A percentile compares a stretch with the other conserved stretches of the same genome.
These are phyloP conservation scores for Drosophila bipectinata DNA, from an alignment of 1,140 invertebrate genomes.

Conservation along the genomic window DNA sequence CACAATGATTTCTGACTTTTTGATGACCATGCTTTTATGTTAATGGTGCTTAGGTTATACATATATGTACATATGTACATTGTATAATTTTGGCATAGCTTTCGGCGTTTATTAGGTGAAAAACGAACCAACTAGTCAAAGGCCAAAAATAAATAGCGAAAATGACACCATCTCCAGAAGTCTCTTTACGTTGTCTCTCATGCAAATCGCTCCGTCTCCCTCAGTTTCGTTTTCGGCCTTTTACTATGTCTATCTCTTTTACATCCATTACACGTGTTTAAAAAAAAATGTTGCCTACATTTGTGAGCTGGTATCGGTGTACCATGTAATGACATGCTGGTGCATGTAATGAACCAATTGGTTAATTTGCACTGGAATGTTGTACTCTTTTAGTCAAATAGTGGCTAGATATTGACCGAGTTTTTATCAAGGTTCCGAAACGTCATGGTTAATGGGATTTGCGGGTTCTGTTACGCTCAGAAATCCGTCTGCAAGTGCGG, in stretches of 20 bases:
- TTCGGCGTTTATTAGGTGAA: slow-evolving; percentile 14
- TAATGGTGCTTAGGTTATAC: too few species aligned
- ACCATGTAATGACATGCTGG: background rate
- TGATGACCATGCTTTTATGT: background rate
- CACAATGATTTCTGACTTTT: background rate
- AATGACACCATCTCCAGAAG: slow-evolving; percentile 21
- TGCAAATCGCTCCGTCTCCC: background rate
- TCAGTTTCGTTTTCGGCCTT: background rate
- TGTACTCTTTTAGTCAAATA: background rate
- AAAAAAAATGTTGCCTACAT: slow-evolving; percentile 30
- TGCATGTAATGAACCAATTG: slow-evolving; percentile 3
- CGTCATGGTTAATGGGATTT: background rate
- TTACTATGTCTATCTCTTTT: background rate
- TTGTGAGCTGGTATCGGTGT: background rate
- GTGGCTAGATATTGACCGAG: background rate
- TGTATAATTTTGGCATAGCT: background rate
- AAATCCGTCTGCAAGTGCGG: slow-evolving; percentile 5
- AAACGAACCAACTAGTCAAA: slow-evolving; percentile 49
- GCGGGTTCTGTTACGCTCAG: slow-evolving; percentile 8
- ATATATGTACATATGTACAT: too few species aligned
- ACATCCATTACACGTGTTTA: background rate
- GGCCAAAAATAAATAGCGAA: slow-evolving; percentile 60
- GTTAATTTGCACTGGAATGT: background rate
- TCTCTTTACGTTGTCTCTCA: background rate
- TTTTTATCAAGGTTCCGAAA: background rate